Evolutionary conservation across 2,888 invertebrate genomes (phyloP).

Genomic region (Melieria picta): DNA sequence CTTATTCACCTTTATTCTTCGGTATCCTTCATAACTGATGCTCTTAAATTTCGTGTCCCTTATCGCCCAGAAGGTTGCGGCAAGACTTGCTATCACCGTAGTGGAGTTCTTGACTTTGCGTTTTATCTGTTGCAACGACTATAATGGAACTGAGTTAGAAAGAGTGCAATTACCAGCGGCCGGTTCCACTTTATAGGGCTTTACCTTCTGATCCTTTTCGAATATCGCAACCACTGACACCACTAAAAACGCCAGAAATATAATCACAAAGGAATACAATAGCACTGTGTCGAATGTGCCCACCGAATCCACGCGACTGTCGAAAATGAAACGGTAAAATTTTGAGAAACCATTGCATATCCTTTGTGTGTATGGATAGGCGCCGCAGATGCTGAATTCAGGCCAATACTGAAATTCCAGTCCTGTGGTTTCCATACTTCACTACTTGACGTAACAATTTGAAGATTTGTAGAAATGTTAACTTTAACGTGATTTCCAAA

Average conservation of each 20-base stretch:
- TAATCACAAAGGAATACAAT: conserved; percentile 41
- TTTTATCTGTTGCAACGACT: conserved; percentile 39
- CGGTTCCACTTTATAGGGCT: not conserved
- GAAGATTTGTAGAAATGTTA: conserved; percentile 26
- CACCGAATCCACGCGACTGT: conserved; percentile 34
- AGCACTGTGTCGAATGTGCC: conserved; percentile 36
- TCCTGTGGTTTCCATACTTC: conserved; percentile 29
- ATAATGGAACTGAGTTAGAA: not conserved
- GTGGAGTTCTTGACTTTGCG: conserved; percentile 30
- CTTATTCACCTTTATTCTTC: conserved; percentile 32
- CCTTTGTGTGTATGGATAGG: conserved; percentile 27
- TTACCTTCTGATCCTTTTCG: conserved; percentile 38
- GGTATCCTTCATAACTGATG: conserved; percentile 35
- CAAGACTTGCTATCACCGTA: conserved; percentile 33
- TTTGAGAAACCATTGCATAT: conserved; percentile 37
- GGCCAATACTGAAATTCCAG: conserved; percentile 30
- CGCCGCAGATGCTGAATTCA: conserved; percentile 22
- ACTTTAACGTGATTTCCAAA: conserved; percentile 30
- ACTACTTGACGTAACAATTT: conserved; percentile 34
- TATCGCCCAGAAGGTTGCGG: conserved; percentile 35
- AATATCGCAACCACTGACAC: conserved; percentile 33
- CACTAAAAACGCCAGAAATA: conserved; percentile 40
- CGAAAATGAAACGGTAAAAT: conserved; percentile 38
- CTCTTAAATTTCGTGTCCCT: conserved; percentile 36
- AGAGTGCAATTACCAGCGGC: not conserved